Evolutionary conservation across 2,113 vertebrate species (phyloP).

Genomic region (Bothrops jararaca): DNA sequence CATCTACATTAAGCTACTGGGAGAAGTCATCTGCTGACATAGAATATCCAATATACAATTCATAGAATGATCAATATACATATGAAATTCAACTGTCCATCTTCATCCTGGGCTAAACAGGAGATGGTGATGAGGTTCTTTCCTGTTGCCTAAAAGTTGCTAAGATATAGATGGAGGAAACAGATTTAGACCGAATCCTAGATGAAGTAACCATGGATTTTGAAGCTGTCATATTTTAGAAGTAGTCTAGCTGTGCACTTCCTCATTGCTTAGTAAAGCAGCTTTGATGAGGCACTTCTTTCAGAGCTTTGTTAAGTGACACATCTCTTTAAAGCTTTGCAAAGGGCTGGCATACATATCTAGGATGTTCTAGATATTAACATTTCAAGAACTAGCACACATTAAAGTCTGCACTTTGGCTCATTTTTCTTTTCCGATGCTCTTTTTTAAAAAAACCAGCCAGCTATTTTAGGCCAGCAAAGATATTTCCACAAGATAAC

Average conservation of each 20-base stretch:
- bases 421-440: not conserved
- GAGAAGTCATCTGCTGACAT: too few relatives aligned
- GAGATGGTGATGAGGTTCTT: not conserved
- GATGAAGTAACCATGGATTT: not conserved
- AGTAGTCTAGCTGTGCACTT: not conserved
- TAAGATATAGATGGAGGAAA: not conserved
- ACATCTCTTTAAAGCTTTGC: not conserved
- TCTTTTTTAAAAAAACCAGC: not conserved
- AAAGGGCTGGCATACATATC: not conserved
- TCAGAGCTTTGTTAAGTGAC: not conserved
- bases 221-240: not conserved
- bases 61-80: too few relatives aligned
- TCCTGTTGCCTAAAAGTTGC: not conserved
- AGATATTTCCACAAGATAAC: constrained; percentile 24
- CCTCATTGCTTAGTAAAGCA: not conserved
- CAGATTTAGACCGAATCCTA: not conserved
- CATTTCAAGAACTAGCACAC: not conserved
- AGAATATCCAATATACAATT: too few relatives aligned
- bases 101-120: not conserved
- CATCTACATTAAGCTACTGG: not conserved
- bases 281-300: not conserved
- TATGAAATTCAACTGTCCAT: not conserved
- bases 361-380: not conserved
- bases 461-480: constrained; percentile 18
- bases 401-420: not conserved